These are phyloP conservation scores for Papilio protenor DNA, from an alignment of 2,888 invertebrate species.

Conservation along the genomic window DNA sequence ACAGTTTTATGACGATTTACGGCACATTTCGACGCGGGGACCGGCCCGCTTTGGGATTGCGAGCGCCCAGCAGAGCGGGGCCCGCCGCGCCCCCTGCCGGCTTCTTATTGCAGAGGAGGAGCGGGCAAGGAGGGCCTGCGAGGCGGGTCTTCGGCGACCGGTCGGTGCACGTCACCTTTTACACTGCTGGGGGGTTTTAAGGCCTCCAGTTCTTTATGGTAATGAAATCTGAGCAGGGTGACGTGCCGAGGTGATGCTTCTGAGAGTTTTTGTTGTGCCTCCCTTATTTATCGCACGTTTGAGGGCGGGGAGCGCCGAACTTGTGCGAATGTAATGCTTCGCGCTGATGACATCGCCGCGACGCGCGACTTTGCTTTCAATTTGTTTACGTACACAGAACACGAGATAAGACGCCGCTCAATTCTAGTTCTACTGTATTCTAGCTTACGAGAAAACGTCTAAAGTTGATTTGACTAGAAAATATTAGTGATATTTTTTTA, in stretches of 20 bases:
- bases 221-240: constrained; percentile 85
- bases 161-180: constrained; percentile 62
- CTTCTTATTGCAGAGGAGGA: constrained; percentile 34
- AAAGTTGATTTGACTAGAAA: not conserved
- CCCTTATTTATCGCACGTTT: constrained; percentile 82
- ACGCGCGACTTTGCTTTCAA: constrained; percentile 48
- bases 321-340: constrained; percentile 76
- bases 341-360: constrained; percentile 67
- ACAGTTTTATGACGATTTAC: constrained; percentile 88
- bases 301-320: constrained; percentile 72
- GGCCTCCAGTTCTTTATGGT: constrained; percentile 84
- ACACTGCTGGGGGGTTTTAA: constrained; percentile 79
- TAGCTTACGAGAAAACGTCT: not conserved
- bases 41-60: constrained; percentile 73
- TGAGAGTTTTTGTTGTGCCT: constrained; percentile 82
- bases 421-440: not conserved
- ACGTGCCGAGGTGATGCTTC: constrained; percentile 82
- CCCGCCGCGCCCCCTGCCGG: constrained; percentile 51
- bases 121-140: constrained; percentile 40
- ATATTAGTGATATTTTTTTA: not conserved
- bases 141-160: constrained; percentile 48
- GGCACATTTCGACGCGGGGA: constrained; percentile 80
- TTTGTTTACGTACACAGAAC: constrained; percentile 35
- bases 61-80: constrained; percentile 61
- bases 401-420: not conserved